Conservation (phyloP, 2,797 vertebrate species). For the Furcifer pardalis region DNA sequence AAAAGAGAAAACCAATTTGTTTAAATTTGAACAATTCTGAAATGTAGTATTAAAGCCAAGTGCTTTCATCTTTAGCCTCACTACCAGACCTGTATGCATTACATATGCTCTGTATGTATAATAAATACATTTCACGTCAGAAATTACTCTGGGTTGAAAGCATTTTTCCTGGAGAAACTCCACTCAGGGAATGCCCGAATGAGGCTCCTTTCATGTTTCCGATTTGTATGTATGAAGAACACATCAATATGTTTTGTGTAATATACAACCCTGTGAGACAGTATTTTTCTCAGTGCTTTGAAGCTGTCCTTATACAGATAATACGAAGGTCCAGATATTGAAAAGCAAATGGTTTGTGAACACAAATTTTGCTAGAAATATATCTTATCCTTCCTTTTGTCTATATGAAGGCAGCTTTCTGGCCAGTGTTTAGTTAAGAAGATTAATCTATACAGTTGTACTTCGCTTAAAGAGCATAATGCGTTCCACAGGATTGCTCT, state of each 20-base stretch:
- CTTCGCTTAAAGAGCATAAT: too few species aligned
- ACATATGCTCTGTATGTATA: background rate
- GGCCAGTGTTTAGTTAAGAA: background rate
- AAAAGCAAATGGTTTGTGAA: background rate
- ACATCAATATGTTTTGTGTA: background rate
- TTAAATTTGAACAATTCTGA: background rate
- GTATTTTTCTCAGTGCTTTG: background rate
- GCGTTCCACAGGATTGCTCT: too few species aligned
- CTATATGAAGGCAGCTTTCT: background rate
- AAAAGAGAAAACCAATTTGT: background rate
- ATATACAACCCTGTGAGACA: background rate
- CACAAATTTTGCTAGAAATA: background rate
- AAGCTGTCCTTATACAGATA: too few species aligned
- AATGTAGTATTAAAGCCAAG: background rate
- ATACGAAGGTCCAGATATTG: conserved; percentile 3
- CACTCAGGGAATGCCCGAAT: too few species aligned
- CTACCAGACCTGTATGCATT: background rate
- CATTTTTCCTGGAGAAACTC: too few species aligned
- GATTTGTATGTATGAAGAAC: background rate
- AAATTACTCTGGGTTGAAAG: too few species aligned
- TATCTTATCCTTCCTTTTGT: background rate
- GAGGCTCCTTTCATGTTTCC: too few species aligned
- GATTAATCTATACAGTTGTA: too few species aligned
- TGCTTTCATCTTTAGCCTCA: conserved; percentile 21
- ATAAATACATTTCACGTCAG: too few species aligned